phyloP scores from a whole-genome alignment of 2,113 vertebrate species.

The Protomyctophum bolini region DNA sequence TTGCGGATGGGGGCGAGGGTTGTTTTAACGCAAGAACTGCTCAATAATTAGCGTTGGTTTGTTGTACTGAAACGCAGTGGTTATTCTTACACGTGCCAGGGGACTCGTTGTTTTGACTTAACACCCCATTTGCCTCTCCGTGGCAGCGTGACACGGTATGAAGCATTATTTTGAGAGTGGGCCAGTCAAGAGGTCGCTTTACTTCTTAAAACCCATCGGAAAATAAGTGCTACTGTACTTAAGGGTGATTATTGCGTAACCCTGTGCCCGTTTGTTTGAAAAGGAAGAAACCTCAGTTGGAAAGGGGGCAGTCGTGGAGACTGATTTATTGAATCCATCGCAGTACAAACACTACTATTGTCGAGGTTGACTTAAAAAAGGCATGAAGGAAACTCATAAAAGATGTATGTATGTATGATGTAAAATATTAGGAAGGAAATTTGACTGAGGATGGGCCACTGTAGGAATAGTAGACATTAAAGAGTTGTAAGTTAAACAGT shows the following conservation, averaged over 20 bases:
- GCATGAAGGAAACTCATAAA: slow-evolving; percentile 17
- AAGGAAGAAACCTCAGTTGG: no score
- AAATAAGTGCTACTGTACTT: no score
- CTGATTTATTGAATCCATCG: no score
- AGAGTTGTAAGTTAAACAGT: no score
- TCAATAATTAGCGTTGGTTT: slow-evolving; percentile 56
- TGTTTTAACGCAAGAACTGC: slow-evolving; percentile 53
- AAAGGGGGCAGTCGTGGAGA: no score
- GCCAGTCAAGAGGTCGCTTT: no score
- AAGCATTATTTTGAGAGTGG: slow-evolving; percentile 28
- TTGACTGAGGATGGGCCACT: not conserved
- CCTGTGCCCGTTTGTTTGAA: no score
- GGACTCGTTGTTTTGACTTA: slow-evolving; percentile 63
- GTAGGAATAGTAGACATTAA: no score
- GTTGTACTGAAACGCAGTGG: slow-evolving; percentile 48
- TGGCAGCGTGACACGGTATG: slow-evolving; percentile 27
- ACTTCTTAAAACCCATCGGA: no score
- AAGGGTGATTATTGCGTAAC: no score
- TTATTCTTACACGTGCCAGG: slow-evolving; percentile 45
- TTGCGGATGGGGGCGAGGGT: slow-evolving; percentile 27
- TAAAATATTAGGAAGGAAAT: not conserved
- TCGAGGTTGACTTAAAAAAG: no score
- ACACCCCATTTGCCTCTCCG: slow-evolving; percentile 57
- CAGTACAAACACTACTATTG: no score
- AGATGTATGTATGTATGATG: not conserved